Percentiles rank a stretch among this genome's conserved stretches.
phyloP scores from a whole-genome alignment of 2,113 vertebrate genomes.

The Aphyosemion australe region DNA sequence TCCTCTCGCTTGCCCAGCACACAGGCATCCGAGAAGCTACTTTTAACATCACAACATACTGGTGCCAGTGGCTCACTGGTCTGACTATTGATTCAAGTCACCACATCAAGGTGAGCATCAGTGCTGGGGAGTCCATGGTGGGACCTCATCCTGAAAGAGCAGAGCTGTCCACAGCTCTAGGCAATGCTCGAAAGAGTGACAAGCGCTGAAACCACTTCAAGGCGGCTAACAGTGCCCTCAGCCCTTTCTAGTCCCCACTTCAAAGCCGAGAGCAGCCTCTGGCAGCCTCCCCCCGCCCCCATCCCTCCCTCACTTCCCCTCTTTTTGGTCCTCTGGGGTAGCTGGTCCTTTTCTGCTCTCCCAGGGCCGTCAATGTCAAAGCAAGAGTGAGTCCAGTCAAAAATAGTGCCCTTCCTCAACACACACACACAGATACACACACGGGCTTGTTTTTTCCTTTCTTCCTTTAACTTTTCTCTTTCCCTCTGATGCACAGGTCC shows the following conservation, averaged over 20 bases:
- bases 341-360: conserved; percentile 71
- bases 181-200: conserved; percentile 78
- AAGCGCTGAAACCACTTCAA: conserved; percentile 80
- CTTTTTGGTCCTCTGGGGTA: conserved; percentile 67
- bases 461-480: conserved; percentile 60
- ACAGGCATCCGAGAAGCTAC: conserved; percentile 43
- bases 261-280: conserved; percentile 75
- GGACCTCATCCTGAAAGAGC: conserved; percentile 73
- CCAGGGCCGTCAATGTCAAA: conserved; percentile 74
- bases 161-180: conserved; percentile 72
- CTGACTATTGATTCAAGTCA: conserved; percentile 78
- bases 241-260: conserved; percentile 76
- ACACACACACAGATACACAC: conserved; percentile 26
- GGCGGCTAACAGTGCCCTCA: conserved; percentile 72
- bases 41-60: conserved; percentile 66
- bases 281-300: conserved; percentile 60
- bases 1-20: conserved; percentile 41
- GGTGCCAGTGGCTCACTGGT: conserved; percentile 72
- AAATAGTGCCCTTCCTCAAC: conserved; percentile 44
- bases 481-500: conserved; percentile 67
- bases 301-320: conserved; percentile 40
- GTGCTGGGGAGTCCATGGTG: conserved; percentile 64
- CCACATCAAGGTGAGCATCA: conserved; percentile 78
- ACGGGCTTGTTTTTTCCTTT: conserved; percentile 20
- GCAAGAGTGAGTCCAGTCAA: conserved; percentile 76